Percentiles rank a stretch among this genome's conserved stretches.
Conservation (phyloP, 2,888 invertebrate genomes). For the Agriopis aurantiaria region DNA sequence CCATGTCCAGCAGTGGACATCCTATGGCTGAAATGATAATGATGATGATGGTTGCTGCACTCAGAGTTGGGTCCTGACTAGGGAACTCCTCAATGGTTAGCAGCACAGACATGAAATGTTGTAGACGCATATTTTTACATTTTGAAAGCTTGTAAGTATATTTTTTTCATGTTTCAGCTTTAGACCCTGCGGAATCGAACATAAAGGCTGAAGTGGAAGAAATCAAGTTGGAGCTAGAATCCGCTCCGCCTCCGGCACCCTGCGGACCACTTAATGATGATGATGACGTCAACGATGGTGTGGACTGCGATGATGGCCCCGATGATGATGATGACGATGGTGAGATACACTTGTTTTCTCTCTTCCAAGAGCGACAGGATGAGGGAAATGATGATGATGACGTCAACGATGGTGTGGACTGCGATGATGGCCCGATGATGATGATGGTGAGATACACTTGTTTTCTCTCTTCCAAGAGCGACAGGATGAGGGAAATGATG, state of each 20-base stretch:
- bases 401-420: constrained; percentile 3
- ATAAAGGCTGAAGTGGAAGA: constrained; percentile 41
- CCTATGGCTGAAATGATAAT: too few relatives aligned
- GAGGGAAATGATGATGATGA: too few relatives aligned
- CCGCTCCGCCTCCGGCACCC: background rate
- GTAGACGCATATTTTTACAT: too few relatives aligned
- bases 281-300: background rate
- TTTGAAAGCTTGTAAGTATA: background rate
- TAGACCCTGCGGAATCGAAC: constrained; percentile 35
- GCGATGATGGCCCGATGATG: constrained; percentile 15
- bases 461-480: background rate
- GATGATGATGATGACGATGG: too few relatives aligned
- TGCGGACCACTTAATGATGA: constrained; percentile 5
- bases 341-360: too few relatives aligned
- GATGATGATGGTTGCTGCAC: too few relatives aligned
- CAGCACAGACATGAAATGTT: too few relatives aligned
- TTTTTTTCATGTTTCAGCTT: background rate
- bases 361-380: too few relatives aligned
- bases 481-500: too few relatives aligned
- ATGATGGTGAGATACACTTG: constrained; percentile 24
- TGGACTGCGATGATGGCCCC: constrained; percentile 18
- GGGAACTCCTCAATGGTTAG: too few relatives aligned
- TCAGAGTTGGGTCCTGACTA: too few relatives aligned
- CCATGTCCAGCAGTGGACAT: too few relatives aligned
- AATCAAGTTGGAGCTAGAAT: constrained; percentile 47